Conservation (phyloP, 2,888 invertebrate species). For the Tortrix viridana region DNA sequence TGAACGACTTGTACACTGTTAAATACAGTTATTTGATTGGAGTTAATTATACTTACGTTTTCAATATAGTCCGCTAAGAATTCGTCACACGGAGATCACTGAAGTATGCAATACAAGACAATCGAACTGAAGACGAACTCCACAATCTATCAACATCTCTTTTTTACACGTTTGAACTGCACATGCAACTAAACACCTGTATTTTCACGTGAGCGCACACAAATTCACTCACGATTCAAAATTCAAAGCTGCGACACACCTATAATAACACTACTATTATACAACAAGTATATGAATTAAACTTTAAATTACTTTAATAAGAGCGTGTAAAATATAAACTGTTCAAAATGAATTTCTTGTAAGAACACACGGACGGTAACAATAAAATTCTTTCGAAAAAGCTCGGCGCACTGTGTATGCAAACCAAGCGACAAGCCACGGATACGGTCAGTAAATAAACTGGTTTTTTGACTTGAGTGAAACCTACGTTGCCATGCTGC, state of each 20-base stretch:
- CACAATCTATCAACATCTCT: conserved; percentile 50
- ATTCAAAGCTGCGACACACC: conserved; percentile 72
- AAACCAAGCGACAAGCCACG: conserved; percentile 38
- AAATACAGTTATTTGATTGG: conserved; percentile 61
- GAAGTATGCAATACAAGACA: conserved; percentile 60
- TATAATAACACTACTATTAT: conserved; percentile 43
- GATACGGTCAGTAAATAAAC: conserved; percentile 76
- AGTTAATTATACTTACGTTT: conserved; percentile 75
- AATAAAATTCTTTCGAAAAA: conserved; percentile 34
- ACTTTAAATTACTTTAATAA: conserved; percentile 37
- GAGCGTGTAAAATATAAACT: conserved; percentile 1
- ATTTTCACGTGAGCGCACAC: conserved; percentile 66
- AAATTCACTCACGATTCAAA: conserved; percentile 68
- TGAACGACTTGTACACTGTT: conserved; percentile 11
- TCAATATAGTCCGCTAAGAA: conserved; percentile 52
- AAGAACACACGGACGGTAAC: conserved; percentile 37
- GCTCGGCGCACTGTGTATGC: conserved; percentile 29
- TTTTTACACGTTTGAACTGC: conserved; percentile 51
- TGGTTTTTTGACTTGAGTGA: conserved; percentile 71
- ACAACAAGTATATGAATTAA: conserved; percentile 34
- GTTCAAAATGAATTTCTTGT: conserved; percentile 21
- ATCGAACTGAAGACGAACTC: conserved; percentile 51
- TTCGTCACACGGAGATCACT: conserved; percentile 66
- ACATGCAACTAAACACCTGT: conserved; percentile 58
- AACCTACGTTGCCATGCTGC: conserved; percentile 32